Conservation (phyloP, 2,113 vertebrate species). For the Neodontobutis hainanensis region DNA sequence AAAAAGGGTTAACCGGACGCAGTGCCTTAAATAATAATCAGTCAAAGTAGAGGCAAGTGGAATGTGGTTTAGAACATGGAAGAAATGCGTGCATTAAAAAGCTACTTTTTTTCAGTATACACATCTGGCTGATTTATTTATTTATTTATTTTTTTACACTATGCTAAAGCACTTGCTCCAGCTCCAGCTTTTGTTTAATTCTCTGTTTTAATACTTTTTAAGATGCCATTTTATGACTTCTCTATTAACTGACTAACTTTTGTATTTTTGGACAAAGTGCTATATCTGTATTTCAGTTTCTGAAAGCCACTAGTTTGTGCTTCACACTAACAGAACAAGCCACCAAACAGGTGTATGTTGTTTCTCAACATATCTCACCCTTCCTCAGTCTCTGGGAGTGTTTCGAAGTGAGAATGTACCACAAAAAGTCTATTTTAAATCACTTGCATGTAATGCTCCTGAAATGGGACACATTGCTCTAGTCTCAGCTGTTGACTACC, state of each 20-base stretch:
- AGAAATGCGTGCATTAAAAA: too few relatives aligned
- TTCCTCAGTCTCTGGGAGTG: not conserved
- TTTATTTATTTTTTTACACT: too few relatives aligned
- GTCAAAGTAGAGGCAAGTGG: too few relatives aligned
- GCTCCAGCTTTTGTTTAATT: too few relatives aligned
- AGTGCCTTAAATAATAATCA: too few relatives aligned
- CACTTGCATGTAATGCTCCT: slow-evolving; percentile 5
- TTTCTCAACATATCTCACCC: not conserved
- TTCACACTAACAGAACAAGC: slow-evolving; percentile 18
- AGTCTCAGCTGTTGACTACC: slow-evolving; percentile 5
- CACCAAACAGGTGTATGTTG: slow-evolving; percentile 13
- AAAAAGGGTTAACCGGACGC: too few relatives aligned
- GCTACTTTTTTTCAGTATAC: too few relatives aligned
- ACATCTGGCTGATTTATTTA: too few relatives aligned
- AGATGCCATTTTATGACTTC: too few relatives aligned
- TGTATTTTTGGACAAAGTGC: slow-evolving; percentile 8
- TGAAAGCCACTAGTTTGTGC: slow-evolving; percentile 23
- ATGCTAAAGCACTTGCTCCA: too few relatives aligned
- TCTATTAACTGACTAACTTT: not conserved
- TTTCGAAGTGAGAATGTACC: not conserved
- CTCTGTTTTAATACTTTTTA: too few relatives aligned
- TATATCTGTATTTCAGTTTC: not conserved
- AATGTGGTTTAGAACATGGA: too few relatives aligned
- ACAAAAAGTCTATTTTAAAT: not conserved
- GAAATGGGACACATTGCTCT: slow-evolving; percentile 2